phyloP scores from a whole-genome alignment of 2,113 vertebrate genomes.

The Polypterus bichir region DNA sequence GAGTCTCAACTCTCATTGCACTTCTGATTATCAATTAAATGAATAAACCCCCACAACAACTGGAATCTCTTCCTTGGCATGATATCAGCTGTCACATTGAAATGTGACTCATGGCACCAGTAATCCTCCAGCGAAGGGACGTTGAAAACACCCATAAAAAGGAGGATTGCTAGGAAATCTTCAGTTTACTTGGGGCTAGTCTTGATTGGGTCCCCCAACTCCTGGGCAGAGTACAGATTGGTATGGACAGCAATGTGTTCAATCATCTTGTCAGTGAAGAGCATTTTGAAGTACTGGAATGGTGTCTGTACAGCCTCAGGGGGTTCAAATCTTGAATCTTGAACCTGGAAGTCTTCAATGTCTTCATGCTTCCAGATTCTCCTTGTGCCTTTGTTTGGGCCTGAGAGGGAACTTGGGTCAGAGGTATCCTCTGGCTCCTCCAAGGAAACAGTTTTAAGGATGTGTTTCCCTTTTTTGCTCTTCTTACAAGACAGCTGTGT shows the following conservation, averaged over 20 bases:
- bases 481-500: slow-evolving; percentile 7
- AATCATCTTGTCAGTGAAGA: slow-evolving; percentile 14
- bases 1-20: too few relatives aligned
- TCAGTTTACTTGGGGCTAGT: slow-evolving; percentile 16
- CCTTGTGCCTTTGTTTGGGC: slow-evolving; percentile 6
- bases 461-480: slow-evolving; percentile 9
- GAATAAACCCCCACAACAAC: slow-evolving; percentile 7
- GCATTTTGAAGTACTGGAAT: slow-evolving; percentile 18
- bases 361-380: slow-evolving; percentile 15
- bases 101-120: slow-evolving; percentile 14
- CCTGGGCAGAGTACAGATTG: slow-evolving; percentile 20
- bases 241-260: slow-evolving; percentile 18
- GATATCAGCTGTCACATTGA: slow-evolving; percentile 14
- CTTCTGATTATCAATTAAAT: slow-evolving; percentile 19
- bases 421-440: slow-evolving; percentile 1
- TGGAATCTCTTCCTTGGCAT: slow-evolving; percentile 14
- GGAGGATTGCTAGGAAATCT: slow-evolving; percentile 13
- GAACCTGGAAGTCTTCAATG: slow-evolving; percentile 16
- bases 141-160: slow-evolving; percentile 19
- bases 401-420: slow-evolving; percentile 5
- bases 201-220: slow-evolving; percentile 18
- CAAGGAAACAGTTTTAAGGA: slow-evolving; percentile 12
- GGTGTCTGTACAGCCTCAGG: slow-evolving; percentile 15
- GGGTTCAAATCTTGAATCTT: slow-evolving; percentile 18
- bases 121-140: slow-evolving; percentile 15